Percentiles rank a stretch among this genome's conserved stretches.
These are phyloP conservation scores for Drymonia ruficornis DNA, from an alignment of 2,888 invertebrate species.

Conservation along the genomic window DNA sequence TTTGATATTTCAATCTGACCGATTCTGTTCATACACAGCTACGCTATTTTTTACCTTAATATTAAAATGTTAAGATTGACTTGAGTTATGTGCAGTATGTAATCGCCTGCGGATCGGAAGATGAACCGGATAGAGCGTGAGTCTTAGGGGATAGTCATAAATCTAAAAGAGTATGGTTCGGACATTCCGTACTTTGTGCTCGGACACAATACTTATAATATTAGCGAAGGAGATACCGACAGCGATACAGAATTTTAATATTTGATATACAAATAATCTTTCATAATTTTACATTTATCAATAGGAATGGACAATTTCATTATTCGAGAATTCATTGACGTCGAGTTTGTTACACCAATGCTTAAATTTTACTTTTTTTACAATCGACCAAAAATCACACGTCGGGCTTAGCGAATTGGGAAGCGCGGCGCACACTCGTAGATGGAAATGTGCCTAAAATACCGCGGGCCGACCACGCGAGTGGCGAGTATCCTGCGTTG, in stretches of 20 bases:
- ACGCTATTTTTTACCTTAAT: constrained; percentile 65
- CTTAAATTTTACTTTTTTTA: constrained; percentile 52
- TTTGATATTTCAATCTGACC: constrained; percentile 54
- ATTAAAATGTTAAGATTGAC: constrained; percentile 69
- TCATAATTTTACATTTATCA: constrained; percentile 54
- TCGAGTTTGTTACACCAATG: constrained; percentile 54
- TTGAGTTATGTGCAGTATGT: constrained; percentile 62
- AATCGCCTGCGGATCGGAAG: constrained; percentile 49
- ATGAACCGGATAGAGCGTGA: constrained; percentile 40
- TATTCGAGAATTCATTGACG: constrained; percentile 54
- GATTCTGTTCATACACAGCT: constrained; percentile 56
- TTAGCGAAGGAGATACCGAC: constrained; percentile 66
- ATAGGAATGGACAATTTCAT: constrained; percentile 67
- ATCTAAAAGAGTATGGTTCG: constrained; percentile 56
- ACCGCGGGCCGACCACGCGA: constrained; percentile 12
- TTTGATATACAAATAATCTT: constrained; percentile 38
- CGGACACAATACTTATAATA: constrained; percentile 58
- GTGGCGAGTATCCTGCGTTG: constrained; percentile 12
- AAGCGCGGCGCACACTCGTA: constrained; percentile 23
- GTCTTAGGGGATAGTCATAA: constrained; percentile 36
- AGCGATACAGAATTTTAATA: constrained; percentile 52
- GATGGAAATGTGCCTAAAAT: constrained; percentile 19
- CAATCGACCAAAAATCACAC: constrained; percentile 48
- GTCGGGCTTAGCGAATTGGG: constrained; percentile 29
- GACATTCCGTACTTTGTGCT: no score